Evolutionary conservation across 2,888 invertebrate species (phyloP).

Genomic region (Scrobipalpa costella): DNA sequence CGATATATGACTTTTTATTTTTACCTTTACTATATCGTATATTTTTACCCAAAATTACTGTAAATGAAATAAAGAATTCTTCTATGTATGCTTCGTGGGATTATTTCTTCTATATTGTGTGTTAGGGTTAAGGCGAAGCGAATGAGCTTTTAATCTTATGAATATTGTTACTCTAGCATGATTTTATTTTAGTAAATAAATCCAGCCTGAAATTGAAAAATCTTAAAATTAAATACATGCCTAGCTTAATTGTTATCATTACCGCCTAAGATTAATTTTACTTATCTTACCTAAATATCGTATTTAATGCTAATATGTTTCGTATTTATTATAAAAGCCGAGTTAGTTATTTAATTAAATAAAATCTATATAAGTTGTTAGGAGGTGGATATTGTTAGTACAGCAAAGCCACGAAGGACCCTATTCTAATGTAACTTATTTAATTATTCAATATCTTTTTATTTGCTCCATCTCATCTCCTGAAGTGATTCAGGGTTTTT

Average conservation of each 20-base stretch:
- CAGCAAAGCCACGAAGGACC: constrained; percentile 56
- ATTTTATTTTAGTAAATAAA: constrained; percentile 46
- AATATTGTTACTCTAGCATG: constrained; percentile 54
- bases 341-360: constrained; percentile 32
- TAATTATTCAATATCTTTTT: constrained; percentile 21
- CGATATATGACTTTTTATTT: too few species aligned
- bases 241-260: constrained; percentile 3
- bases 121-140: constrained; percentile 80
- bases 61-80: too few species aligned
- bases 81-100: too few species aligned
- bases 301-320: background rate
- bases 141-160: constrained; percentile 63
- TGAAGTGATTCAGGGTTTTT: constrained; percentile 1
- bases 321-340: constrained; percentile 10
- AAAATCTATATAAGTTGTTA: constrained; percentile 34
- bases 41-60: background rate
- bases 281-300: background rate
- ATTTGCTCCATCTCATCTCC: constrained; percentile 15
- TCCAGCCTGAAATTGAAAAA: constrained; percentile 13
- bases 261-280: background rate
- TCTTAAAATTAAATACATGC: constrained; percentile 7
- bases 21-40: too few species aligned
- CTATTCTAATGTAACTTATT: constrained; percentile 27
- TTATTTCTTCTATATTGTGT: constrained; percentile 32
- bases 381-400: constrained; percentile 55